Evolutionary conservation across 2,888 invertebrate species (phyloP).

Genomic region (Cynaeus angustus): DNA sequence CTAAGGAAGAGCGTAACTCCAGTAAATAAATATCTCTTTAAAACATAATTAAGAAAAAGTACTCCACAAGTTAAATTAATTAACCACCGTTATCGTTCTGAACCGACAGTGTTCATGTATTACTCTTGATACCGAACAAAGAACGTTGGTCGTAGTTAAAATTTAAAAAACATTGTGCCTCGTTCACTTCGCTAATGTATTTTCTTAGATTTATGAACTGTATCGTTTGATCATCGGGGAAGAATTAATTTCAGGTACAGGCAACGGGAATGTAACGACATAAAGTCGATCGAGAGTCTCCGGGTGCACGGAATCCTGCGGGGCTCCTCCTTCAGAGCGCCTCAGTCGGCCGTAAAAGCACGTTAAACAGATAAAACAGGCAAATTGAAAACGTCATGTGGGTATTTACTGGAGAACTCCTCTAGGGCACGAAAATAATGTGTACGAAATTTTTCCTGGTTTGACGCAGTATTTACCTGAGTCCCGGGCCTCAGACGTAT

Average conservation of each 20-base stretch:
- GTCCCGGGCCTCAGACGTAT: conserved; percentile 9
- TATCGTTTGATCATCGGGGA: conserved; percentile 42
- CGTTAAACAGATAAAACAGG: conserved; percentile 49
- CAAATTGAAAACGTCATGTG: conserved; percentile 53
- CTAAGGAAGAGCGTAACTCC: too few species aligned
- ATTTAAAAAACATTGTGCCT: conserved; percentile 15
- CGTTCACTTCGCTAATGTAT: conserved; percentile 24
- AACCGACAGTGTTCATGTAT: neutral
- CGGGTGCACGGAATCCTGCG: conserved; percentile 34
- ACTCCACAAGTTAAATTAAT: neutral
- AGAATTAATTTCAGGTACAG: conserved; percentile 40
- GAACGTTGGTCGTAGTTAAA: conserved; percentile 3
- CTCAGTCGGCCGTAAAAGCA: conserved; percentile 45
- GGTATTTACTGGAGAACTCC: conserved; percentile 49
- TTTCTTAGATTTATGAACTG: conserved; percentile 32
- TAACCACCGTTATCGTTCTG: neutral
- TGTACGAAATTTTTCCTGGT: conserved; percentile 44
- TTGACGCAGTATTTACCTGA: conserved; percentile 38
- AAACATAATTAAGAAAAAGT: neutral
- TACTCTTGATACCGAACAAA: neutral
- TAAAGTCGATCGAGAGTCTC: conserved; percentile 38
- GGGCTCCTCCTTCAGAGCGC: conserved; percentile 30
- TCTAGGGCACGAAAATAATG: conserved; percentile 48
- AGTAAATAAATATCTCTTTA: too few species aligned
- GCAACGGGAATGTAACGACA: conserved; percentile 17